A percentile compares a stretch with the other conserved stretches of the same genome.
These are phyloP conservation scores for Drosophila insularis DNA, from an alignment of 1,140 invertebrate genomes.

Conservation along the genomic window DNA sequence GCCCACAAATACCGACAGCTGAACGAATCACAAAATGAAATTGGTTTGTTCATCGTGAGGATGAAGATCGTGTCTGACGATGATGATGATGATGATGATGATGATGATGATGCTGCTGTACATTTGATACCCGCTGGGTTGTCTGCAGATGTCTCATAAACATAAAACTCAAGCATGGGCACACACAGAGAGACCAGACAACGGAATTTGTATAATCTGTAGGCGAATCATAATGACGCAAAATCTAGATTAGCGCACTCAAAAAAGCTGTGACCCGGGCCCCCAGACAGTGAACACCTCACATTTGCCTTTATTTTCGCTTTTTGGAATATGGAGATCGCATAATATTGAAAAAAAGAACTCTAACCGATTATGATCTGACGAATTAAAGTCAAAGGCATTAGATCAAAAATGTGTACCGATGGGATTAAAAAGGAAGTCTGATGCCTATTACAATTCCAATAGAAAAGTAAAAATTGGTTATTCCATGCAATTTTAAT, in stretches of 20 bases:
- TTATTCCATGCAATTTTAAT: no score
- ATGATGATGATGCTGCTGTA: not conserved
- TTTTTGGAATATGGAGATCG: constrained; percentile 28
- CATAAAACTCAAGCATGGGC: constrained; percentile 42
- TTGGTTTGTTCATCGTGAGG: constrained; percentile 47
- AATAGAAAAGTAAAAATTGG: no score
- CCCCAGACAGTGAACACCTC: no score
- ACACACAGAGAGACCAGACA: constrained; percentile 15
- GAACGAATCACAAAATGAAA: constrained; percentile 71
- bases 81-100: constrained; percentile 8
- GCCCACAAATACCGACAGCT: constrained; percentile 74
- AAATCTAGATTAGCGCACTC: constrained; percentile 65
- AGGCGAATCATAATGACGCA: constrained; percentile 69
- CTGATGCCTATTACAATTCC: not conserved
- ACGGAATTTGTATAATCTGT: constrained; percentile 59
- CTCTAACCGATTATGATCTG: constrained; percentile 33
- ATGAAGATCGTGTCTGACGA: constrained; percentile 27
- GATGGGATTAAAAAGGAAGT: no score
- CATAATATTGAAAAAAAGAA: constrained; percentile 11
- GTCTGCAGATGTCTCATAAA: constrained; percentile 60
- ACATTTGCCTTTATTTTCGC: constrained; percentile 17
- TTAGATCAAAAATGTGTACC: no score
- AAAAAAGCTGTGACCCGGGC: no score
- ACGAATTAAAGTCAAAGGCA: no score
- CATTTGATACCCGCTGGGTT: constrained; percentile 46